Conservation (phyloP, 2,113 vertebrate species). For the Tyto alba region DNA sequence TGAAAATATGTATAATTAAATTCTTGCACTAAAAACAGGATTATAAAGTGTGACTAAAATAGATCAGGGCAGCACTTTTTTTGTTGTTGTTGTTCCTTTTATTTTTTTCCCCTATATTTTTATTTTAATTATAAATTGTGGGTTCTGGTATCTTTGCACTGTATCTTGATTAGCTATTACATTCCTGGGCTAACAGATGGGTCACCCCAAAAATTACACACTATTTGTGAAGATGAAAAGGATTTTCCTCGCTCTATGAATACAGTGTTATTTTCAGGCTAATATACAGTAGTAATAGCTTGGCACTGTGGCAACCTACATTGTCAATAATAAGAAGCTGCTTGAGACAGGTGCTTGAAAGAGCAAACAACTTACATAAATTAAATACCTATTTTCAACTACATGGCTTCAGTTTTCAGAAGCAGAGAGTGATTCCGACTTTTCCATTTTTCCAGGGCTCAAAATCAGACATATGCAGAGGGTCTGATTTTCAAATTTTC, state of each 20-base stretch:
- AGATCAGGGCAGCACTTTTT: constrained; percentile 25
- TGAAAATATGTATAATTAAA: constrained; percentile 78
- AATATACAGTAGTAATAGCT: constrained; percentile 8
- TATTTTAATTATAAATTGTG: constrained; percentile 5
- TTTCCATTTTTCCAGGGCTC: background rate
- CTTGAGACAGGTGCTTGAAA: constrained; percentile 38
- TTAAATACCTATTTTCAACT: constrained; percentile 26
- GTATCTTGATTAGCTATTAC: background rate
- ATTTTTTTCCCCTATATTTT: background rate
- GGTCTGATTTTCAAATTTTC: constrained; percentile 18
- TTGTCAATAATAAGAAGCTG: constrained; percentile 2
- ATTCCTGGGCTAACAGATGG: constrained; percentile 18
- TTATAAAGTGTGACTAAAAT: constrained; percentile 67
- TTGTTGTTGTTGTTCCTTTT: background rate
- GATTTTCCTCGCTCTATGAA: constrained; percentile 20
- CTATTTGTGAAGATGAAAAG: constrained; percentile 39
- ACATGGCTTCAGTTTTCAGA: constrained; percentile 10
- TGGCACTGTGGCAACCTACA: constrained; percentile 1
- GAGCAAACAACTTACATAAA: background rate
- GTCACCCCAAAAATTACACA: constrained; percentile 56
- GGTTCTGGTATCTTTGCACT: background rate
- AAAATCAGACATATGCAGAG: background rate
- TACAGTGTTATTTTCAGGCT: constrained; percentile 14
- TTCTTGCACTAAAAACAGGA: constrained; percentile 66
- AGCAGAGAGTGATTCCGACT: background rate